Evolutionary conservation across 1,140 invertebrate species (phyloP), one percentile per base, ranked within the genome.

Genomic region (Pseudachorutes palmiensis): DNA sequence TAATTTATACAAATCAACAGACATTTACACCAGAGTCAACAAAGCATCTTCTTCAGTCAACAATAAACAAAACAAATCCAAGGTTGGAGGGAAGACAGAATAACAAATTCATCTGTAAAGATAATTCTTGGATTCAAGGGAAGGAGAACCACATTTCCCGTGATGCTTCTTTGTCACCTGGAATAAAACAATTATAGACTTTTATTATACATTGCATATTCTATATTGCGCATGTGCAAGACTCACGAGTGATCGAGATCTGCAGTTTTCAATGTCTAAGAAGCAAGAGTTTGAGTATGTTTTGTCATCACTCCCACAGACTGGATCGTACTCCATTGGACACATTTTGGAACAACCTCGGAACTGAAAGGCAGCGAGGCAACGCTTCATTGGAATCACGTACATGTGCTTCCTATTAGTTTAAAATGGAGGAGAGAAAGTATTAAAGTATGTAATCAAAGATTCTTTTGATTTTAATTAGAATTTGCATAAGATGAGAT

Each of bases 201-300:
- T 69, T 30, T 41, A 74, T 68, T 14, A 31, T 36, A 31, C 31
- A 32, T 48, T 29, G 32, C 22, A 48, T 24, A 31, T 30, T 61
- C 29, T 29, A 14, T 9, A 61, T 61, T 57, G 9, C 22, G 51
- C 9, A 60, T 32, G 3, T 29, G 2, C 29, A 29, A 32, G 30
- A 45, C 65, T 69, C 67, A 67, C 84, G 61, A 84, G 76, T 66
- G 82, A 85, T 80, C 88, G 84, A 67, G 88, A 89, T 74, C 89
- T 83, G 76, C 91, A 94, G 72, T 90, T 92, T 79, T 92, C 90
- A 76, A 92, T 88, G 76, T 90, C 87, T 71, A 96, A 82, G 82
- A 95, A 94, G 77, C 94, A 97, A 71, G 88, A 87, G 78, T 96
- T 96, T 72, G 88, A 87, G 82, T 96, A 96, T 0, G 91, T 94